Evolutionary conservation across 1,140 invertebrate species (phyloP).

Genomic region (Diuraphis noxia): DNA sequence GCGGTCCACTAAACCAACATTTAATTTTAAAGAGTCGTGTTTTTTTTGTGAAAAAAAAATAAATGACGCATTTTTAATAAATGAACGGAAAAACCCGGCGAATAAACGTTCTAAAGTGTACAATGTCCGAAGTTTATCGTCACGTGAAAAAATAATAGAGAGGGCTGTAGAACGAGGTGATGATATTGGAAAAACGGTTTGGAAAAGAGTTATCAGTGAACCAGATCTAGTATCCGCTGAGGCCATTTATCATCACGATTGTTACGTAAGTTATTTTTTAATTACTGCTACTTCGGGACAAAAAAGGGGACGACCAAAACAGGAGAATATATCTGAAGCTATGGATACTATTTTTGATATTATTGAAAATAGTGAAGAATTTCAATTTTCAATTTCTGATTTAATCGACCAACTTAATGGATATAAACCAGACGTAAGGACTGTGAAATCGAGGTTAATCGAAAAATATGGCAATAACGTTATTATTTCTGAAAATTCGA

Average conservation of each 20-base stretch:
- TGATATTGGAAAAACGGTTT: background rate
- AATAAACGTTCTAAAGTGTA: background rate
- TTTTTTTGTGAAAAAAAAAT: conserved; percentile 22
- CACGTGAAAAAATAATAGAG: background rate
- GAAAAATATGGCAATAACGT: conserved; percentile 8
- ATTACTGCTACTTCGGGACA: conserved; percentile 41
- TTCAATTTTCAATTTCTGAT: conserved; percentile 15
- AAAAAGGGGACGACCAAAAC: conserved; percentile 9
- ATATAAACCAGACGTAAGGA: background rate
- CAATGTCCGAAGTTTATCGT: conserved; percentile 19
- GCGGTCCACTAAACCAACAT: background rate
- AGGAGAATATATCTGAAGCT: conserved; percentile 1
- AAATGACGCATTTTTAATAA: conserved; percentile 6
- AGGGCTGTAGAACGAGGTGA: background rate
- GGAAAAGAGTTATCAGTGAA: conserved; percentile 16
- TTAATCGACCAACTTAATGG: conserved; percentile 14
- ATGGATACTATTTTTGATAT: conserved; percentile 28
- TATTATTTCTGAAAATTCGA: background rate
- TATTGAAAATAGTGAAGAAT: conserved; percentile 19
- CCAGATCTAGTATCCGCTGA: background rate
- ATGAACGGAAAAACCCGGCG: background rate
- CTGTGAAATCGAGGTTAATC: background rate
- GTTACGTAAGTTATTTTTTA: conserved; percentile 13
- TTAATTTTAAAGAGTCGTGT: conserved; percentile 35
- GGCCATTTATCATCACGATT: conserved; percentile 27